phyloP scores from a whole-genome alignment of 2,888 invertebrate genomes.

The Stenurella melanura region DNA sequence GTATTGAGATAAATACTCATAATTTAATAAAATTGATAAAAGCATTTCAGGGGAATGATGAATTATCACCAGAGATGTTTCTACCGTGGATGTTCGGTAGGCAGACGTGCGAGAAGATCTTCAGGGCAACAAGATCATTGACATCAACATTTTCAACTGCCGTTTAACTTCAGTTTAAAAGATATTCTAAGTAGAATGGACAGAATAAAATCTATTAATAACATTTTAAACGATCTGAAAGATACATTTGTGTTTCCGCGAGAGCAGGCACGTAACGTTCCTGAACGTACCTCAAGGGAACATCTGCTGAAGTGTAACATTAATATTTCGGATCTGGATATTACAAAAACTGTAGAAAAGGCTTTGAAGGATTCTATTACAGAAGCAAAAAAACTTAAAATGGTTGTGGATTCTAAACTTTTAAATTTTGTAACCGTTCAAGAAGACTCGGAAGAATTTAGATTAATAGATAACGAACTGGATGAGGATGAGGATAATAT shows the following conservation, averaged over 20 bases:
- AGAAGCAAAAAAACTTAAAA: not conserved
- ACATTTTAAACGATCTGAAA: constrained; percentile 35
- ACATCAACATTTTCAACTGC: constrained; percentile 31
- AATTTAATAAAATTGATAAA: constrained; percentile 7
- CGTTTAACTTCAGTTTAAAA: constrained; percentile 35
- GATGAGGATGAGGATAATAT: not conserved
- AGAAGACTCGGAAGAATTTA: not conserved
- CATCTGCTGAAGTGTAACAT: not conserved
- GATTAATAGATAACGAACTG: not conserved
- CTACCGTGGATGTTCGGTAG: constrained; percentile 17
- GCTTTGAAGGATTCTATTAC: not conserved
- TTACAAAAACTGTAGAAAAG: not conserved
- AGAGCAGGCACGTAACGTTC: constrained; percentile 6
- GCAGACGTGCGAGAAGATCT: constrained; percentile 29
- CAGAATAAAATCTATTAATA: constrained; percentile 33
- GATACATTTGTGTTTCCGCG: constrained; percentile 36
- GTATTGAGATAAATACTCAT: not conserved
- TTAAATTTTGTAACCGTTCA: not conserved
- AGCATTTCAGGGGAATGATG: not conserved
- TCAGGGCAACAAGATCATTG: constrained; percentile 29
- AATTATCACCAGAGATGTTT: not conserved
- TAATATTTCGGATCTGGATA: not conserved
- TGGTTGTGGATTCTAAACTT: not conserved
- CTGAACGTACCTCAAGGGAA: too few species aligned
- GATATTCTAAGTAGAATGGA: constrained; percentile 34